phyloP scores from a whole-genome alignment of 2,797 vertebrate genomes.

The Gallinago stenura region DNA sequence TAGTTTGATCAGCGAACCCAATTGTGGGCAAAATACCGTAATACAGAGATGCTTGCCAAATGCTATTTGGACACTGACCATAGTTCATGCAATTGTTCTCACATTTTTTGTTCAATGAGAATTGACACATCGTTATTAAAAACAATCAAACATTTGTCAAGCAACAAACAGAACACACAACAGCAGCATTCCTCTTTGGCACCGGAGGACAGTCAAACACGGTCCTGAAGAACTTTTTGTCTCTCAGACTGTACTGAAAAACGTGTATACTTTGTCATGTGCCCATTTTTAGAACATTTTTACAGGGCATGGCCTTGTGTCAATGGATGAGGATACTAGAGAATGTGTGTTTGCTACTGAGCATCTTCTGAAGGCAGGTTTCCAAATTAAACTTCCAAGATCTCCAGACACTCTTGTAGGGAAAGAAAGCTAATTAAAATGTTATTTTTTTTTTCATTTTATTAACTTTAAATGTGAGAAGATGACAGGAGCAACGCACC shows the following conservation, averaged over 20 bases:
- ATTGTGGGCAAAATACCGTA: constrained; percentile 8
- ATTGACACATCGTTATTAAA: constrained; percentile 15
- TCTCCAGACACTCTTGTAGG: background rate
- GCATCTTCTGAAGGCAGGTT: background rate
- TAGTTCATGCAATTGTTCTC: constrained; percentile 16
- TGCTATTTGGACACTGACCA: constrained; percentile 14
- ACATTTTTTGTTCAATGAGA: constrained; percentile 38
- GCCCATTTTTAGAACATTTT: background rate
- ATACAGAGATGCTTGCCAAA: background rate
- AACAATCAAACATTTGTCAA: background rate
- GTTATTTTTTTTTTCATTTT: background rate
- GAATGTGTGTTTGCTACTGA: background rate
- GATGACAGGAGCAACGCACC: background rate
- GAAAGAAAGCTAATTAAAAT: background rate
- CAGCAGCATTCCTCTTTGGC: background rate
- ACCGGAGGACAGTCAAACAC: background rate
- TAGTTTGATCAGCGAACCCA: constrained; percentile 25
- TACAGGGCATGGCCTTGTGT: background rate
- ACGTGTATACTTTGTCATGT: background rate
- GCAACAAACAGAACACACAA: background rate
- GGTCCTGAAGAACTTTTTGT: background rate
- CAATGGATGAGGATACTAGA: background rate
- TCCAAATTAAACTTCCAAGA: background rate
- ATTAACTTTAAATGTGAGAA: background rate
- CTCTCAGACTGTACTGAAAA: background rate